Conservation (phyloP, 2,888 invertebrate species). For the Parnassius smintheus region DNA sequence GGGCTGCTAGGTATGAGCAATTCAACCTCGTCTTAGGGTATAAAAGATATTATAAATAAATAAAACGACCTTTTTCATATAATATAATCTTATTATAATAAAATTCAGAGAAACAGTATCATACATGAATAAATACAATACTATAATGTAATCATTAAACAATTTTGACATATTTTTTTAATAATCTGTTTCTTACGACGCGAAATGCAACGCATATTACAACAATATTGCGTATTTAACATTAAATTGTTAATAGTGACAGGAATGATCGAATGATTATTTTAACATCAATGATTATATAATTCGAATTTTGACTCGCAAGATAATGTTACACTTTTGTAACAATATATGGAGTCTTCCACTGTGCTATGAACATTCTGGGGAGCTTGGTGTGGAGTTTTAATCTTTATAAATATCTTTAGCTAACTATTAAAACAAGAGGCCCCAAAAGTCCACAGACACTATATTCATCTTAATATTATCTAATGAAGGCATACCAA, state of each 20-base stretch:
- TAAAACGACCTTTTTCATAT: constrained; percentile 49
- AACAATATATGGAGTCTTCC: constrained; percentile 45
- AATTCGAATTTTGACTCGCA: constrained; percentile 38
- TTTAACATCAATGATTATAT: constrained; percentile 52
- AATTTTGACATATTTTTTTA: constrained; percentile 42
- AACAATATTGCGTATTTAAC: constrained; percentile 52
- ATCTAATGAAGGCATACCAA: constrained; percentile 71
- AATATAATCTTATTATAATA: constrained; percentile 77
- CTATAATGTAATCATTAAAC: constrained; percentile 68
- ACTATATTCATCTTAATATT: constrained; percentile 41
- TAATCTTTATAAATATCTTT: constrained; percentile 32
- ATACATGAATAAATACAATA: constrained; percentile 81
- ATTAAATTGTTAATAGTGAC: constrained; percentile 51
- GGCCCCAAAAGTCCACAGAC: constrained; percentile 39
- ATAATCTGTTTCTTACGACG: constrained; percentile 56
- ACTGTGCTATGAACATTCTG: constrained; percentile 23
- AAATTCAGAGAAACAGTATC: constrained; percentile 79
- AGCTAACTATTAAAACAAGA: constrained; percentile 29
- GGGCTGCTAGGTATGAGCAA: too few species aligned
- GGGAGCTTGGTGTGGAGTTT: constrained; percentile 17
- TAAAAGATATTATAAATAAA: background rate
- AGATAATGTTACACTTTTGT: constrained; percentile 42
- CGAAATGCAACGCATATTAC: constrained; percentile 45
- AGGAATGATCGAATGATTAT: constrained; percentile 74
- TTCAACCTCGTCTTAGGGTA: too few species aligned